Base-by-base conservation (phyloP, 2,113 vertebrate genomes). In the Atherinomorus stipes region DNA sequence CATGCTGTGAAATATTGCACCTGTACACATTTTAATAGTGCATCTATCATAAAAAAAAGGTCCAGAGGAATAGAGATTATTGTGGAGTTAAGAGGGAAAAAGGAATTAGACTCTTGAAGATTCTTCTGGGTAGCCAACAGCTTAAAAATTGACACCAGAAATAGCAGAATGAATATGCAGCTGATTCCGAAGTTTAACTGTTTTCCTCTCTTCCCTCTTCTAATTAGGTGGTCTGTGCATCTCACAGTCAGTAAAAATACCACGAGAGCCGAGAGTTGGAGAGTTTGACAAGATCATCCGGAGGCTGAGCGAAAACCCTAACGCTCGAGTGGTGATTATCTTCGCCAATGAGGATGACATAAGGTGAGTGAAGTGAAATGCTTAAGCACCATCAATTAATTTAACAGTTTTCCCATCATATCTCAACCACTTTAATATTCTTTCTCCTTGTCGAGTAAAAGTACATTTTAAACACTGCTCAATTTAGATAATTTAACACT, bases 261-360 rank as follows among this genome's bases (percentile, higher is more conserved):
- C 96, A 0, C 94, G 97, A 60, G 97, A 99, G 68, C 96, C 97
- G 19, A 96, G 94, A 78, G 10, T 88, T 0, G 96, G 95, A 16
- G 97, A 98, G 91, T 98, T 97, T 5, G 97, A 98, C 93, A 99
- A 98, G 93, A 95, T 98, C 84, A 95, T 99, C 73, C 95, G 93
- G 2, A 89, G 97, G 49, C 95, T 99, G 37, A 92, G 96, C 86
- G 97, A 98, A 86, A 98, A 96, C 71, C 96, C 96, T 0, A 96
- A 97, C 0, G 97, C 97, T 21, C 88, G 96, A 37, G 96, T 94
- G 0, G 91, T 99, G 85, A 95, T 99, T 88, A 96, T 98, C 89
- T 99, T 99, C 0, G 96, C 97, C 76, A 99, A 96, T 0, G 97
- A 99, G 80, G 97, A 99, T 0, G 97, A 99, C 16, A 98, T 99